Evolutionary conservation across 2,113 vertebrate species (phyloP).

Genomic region (Trogon surrucura): DNA sequence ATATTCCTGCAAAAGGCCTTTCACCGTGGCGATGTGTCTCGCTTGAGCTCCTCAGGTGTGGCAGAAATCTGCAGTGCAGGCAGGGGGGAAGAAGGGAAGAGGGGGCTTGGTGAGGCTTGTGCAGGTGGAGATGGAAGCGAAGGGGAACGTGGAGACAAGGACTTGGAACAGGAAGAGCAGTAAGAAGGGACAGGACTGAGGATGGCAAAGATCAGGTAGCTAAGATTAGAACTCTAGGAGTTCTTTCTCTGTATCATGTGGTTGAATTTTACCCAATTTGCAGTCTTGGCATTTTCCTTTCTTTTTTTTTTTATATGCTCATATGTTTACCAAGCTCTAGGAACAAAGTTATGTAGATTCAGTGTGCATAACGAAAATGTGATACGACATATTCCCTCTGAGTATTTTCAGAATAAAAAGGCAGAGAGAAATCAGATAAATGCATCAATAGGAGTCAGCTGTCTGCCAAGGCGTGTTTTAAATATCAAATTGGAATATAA

Average conservation of each 20-base stretch:
- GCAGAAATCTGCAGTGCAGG: background rate
- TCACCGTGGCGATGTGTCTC: background rate
- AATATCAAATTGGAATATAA: slow-evolving; percentile 73
- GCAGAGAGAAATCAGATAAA: slow-evolving; percentile 68
- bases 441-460: slow-evolving; percentile 53
- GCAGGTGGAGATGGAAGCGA: background rate
- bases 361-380: background rate
- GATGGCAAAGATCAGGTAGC: background rate
- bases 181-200: background rate
- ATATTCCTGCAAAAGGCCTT: background rate
- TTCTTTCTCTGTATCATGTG: background rate
- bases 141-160: background rate
- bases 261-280: background rate
- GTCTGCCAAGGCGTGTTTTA: slow-evolving; percentile 60
- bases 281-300: background rate
- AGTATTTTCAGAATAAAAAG: slow-evolving; percentile 37
- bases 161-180: background rate
- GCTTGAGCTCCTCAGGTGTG: background rate
- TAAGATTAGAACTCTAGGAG: background rate
- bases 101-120: background rate
- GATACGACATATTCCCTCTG: background rate
- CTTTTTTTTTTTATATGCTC: background rate
- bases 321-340: background rate
- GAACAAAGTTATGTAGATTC: background rate
- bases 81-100: background rate